A percentile compares a stretch with the other conserved stretches of the same genome.
These are phyloP conservation scores for Araneus ventricosus DNA, from an alignment of 1,140 invertebrate genomes.

Conservation along the genomic window DNA sequence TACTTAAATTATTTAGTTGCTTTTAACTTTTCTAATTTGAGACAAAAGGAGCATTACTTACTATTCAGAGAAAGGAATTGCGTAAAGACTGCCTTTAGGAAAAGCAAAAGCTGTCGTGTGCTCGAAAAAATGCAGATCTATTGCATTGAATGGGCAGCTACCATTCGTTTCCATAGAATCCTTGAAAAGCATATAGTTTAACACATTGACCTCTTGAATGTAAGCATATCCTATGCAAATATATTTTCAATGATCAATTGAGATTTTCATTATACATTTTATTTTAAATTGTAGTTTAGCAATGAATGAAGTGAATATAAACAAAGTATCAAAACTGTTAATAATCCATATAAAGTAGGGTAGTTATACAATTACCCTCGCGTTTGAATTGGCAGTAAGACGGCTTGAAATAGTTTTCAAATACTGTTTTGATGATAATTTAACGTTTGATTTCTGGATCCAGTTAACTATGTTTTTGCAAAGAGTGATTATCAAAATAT, in stretches of 20 bases:
- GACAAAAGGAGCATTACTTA: not conserved
- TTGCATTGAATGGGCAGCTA: slow-evolving; percentile 7
- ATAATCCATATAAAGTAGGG: no score
- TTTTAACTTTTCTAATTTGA: not conserved
- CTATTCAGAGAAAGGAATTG: slow-evolving; percentile 29
- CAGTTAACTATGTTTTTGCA: no score
- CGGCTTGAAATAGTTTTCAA: no score
- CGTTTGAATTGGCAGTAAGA: no score
- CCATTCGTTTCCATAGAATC: slow-evolving; percentile 26
- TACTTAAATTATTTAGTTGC: not conserved
- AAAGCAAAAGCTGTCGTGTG: slow-evolving; percentile 58
- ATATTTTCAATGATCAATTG: not conserved
- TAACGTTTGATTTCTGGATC: no score
- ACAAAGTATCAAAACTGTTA: no score
- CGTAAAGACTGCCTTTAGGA: slow-evolving; percentile 33
- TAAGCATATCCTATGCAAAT: slow-evolving; percentile 41
- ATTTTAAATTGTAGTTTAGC: no score
- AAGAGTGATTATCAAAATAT: no score
- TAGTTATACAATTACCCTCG: no score
- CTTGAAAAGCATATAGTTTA: slow-evolving; percentile 32
- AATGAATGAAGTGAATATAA: no score
- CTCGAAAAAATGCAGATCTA: slow-evolving; percentile 24
- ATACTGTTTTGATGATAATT: no score
- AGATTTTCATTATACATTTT: no score
- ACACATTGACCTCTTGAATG: slow-evolving; percentile 54